Evolutionary conservation across 2,113 vertebrate genomes (phyloP).

Genomic region (Oryzias celebensis): DNA sequence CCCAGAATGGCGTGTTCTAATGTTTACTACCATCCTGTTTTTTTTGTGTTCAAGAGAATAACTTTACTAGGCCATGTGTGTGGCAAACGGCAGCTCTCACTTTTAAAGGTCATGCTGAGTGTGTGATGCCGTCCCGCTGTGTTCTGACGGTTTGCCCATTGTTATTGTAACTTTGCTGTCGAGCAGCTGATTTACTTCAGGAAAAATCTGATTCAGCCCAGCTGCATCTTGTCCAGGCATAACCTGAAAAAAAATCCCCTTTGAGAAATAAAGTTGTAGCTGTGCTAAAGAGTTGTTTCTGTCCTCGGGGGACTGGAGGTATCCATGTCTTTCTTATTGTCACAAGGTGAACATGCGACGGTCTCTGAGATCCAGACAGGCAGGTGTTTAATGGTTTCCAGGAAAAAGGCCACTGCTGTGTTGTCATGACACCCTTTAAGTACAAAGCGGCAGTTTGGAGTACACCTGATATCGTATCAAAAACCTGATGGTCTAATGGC

Average conservation of each 20-base stretch:
- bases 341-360: slow-evolving; percentile 16
- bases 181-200: slow-evolving; percentile 55
- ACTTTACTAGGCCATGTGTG: slow-evolving; percentile 30
- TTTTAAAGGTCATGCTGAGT: slow-evolving; percentile 47
- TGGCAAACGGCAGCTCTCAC: slow-evolving; percentile 32
- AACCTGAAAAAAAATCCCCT: slow-evolving; percentile 35
- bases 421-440: slow-evolving; percentile 29
- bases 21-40: slow-evolving; percentile 8
- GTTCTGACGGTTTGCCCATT: slow-evolving; percentile 46
- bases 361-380: slow-evolving; percentile 27
- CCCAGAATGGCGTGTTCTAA: slow-evolving; percentile 6
- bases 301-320: slow-evolving; percentile 6
- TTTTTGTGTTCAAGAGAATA: not conserved
- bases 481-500: slow-evolving; percentile 46
- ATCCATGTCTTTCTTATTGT: slow-evolving; percentile 36
- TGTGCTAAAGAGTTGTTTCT: slow-evolving; percentile 39
- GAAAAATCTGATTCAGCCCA: slow-evolving; percentile 61
- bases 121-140: slow-evolving; percentile 51
- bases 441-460: slow-evolving; percentile 39
- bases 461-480: slow-evolving; percentile 68
- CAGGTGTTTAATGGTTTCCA: slow-evolving; percentile 30
- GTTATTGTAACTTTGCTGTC: slow-evolving; percentile 42
- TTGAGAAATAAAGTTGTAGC: slow-evolving; percentile 32
- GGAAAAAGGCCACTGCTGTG: slow-evolving; percentile 6
- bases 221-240: slow-evolving; percentile 40